Percentiles rank a stretch among this genome's conserved stretches.
Evolutionary conservation across 1,140 invertebrate genomes (phyloP).

Genomic region (Acromyrmex heyeri): DNA sequence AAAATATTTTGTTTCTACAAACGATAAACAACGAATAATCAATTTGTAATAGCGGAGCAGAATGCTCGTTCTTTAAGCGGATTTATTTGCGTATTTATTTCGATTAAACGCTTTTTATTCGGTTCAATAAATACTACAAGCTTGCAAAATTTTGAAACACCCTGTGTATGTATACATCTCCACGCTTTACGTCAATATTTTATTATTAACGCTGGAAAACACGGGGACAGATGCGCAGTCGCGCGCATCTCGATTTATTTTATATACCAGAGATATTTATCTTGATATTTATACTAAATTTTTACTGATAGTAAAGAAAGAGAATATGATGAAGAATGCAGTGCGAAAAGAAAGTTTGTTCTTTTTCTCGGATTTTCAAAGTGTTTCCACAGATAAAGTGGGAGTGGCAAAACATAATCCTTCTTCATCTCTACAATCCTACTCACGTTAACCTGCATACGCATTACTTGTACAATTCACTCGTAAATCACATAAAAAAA

Average conservation of each 20-base stretch:
- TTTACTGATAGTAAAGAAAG: not conserved
- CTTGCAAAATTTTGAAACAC: not conserved
- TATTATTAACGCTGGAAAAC: conserved; percentile 36
- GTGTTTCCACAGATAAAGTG: not conserved
- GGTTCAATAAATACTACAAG: not conserved
- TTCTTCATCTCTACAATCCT: not conserved
- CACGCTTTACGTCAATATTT: conserved; percentile 17
- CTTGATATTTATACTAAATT: not conserved
- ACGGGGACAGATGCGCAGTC: not conserved
- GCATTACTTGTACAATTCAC: not conserved
- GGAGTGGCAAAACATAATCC: not conserved
- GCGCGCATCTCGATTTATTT: conserved; percentile 9
- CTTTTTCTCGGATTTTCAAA: not conserved
- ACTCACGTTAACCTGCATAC: not conserved
- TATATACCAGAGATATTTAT: not conserved
- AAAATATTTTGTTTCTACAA: too few species aligned
- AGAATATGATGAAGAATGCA: not conserved
- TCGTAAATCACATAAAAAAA: conserved; percentile 34
- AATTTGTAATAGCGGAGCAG: not conserved
- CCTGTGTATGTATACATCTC: not conserved
- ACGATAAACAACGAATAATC: not conserved
- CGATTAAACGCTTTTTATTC: not conserved
- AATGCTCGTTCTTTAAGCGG: not conserved
- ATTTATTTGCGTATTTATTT: not conserved
- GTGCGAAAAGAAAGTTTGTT: not conserved